These are phyloP conservation scores for Nesoenas mayeri DNA, from an alignment of 2,113 vertebrate genomes.

Conservation along the genomic window DNA sequence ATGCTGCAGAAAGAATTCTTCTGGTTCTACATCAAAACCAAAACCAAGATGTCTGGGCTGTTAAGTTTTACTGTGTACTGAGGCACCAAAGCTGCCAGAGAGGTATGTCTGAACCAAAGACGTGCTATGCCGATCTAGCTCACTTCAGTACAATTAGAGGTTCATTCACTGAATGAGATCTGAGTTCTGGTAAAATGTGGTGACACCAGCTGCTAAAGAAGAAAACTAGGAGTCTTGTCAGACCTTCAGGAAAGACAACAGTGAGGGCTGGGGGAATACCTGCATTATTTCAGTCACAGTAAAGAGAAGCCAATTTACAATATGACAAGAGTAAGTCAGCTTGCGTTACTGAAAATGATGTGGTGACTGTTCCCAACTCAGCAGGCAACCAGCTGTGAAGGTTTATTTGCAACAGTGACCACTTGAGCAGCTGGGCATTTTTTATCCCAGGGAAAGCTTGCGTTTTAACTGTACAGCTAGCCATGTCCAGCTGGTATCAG, in stretches of 20 bases:
- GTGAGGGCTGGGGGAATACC: background rate
- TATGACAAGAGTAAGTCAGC: background rate
- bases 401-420: background rate
- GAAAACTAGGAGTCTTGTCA: background rate
- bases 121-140: background rate
- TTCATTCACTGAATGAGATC: background rate
- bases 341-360: background rate
- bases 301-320: background rate
- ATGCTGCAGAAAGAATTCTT: background rate
- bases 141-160: background rate
- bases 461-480: background rate
- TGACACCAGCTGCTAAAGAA: background rate
- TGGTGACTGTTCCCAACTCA: background rate
- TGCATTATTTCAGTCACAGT: background rate
- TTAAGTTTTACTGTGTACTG: background rate
- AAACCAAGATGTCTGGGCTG: background rate
- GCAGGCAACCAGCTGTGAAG: background rate
- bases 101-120: background rate
- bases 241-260: background rate
- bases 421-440: background rate
- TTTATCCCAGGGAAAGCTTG: background rate
- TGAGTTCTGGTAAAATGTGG: background rate
- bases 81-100: background rate
- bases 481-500: background rate
- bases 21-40: conserved; percentile 1